Evolutionary conservation across 2,797 vertebrate genomes (phyloP).

Genomic region (Falco peregrinus): DNA sequence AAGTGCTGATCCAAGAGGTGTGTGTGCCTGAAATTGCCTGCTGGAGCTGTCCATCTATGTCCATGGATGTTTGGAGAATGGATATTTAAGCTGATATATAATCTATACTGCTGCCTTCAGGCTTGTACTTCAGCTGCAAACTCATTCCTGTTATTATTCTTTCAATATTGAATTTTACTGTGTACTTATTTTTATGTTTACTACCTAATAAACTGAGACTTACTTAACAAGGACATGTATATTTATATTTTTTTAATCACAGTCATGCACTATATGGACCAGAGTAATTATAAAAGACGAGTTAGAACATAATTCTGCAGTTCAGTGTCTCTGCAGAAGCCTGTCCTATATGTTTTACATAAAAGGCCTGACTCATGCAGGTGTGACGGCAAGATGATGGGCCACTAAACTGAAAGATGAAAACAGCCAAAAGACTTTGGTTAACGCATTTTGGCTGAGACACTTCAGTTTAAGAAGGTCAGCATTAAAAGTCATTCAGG

Average conservation of each 20-base stretch:
- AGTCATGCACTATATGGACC: neutral
- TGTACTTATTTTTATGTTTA: neutral
- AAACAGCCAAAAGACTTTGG: neutral
- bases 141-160: neutral
- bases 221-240: neutral
- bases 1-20: neutral
- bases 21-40: neutral
- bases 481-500: constrained; percentile 19
- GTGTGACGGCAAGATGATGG: neutral
- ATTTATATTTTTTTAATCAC: neutral
- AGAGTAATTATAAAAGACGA: neutral
- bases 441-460: constrained; percentile 5
- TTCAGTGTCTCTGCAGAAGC: neutral
- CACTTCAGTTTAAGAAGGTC: constrained; percentile 18
- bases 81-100: neutral
- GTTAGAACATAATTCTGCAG: neutral
- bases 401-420: constrained; percentile 4
- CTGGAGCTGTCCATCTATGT: neutral
- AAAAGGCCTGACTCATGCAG: constrained; percentile 38
- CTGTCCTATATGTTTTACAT: neutral
- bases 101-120: neutral
- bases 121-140: neutral
- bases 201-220: neutral
- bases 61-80: neutral
- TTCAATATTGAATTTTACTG: neutral